These are phyloP conservation scores for Cyanistes caeruleus DNA, from an alignment of 2,113 vertebrate species.

Conservation along the genomic window DNA sequence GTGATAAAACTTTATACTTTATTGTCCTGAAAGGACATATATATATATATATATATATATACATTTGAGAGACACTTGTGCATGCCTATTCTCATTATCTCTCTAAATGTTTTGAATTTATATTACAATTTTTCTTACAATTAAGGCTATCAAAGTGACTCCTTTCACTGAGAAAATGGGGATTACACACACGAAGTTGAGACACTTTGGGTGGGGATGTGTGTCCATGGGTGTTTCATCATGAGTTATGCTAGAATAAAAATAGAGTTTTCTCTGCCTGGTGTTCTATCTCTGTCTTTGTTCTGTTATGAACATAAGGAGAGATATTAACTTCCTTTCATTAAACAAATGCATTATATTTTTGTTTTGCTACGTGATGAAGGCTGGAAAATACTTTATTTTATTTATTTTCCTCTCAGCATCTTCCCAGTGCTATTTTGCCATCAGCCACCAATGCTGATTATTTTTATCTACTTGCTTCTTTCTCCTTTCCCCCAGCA, in stretches of 20 bases:
- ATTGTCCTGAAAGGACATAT: background rate
- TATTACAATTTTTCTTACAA: background rate
- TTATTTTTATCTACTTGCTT: background rate
- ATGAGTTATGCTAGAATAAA: background rate
- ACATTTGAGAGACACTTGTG: background rate
- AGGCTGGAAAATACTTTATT: background rate
- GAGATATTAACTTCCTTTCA: background rate
- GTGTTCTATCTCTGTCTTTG: background rate
- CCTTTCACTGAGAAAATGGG: background rate
- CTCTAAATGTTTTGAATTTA: background rate
- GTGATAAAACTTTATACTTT: background rate
- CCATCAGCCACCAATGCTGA: background rate
- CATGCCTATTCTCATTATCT: background rate
- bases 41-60: background rate
- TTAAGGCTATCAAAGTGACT: background rate
- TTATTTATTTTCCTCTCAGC: background rate
- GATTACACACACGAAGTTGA: background rate
- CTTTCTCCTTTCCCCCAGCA: background rate
- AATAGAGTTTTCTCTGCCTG: background rate
- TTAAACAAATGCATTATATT: background rate
- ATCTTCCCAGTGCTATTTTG: background rate
- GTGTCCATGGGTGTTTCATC: fast-evolving
- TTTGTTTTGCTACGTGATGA: background rate
- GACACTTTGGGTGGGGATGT: background rate
- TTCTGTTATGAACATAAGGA: background rate